Base-by-base conservation (phyloP, 2,888 invertebrate species). In the Eristalis arbustorum region DNA sequence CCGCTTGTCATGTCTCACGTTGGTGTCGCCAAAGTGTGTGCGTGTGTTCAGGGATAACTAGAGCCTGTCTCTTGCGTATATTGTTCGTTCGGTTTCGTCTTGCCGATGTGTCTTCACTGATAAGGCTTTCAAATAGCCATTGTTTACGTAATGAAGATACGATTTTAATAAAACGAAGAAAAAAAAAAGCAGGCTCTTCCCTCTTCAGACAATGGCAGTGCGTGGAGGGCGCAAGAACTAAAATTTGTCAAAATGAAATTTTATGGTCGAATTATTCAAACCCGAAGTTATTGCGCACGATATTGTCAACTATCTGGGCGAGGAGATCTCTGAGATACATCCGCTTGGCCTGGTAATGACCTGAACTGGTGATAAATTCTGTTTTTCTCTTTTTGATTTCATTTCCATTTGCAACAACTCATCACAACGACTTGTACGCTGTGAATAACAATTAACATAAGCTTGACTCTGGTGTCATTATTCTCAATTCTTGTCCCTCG, bases 261-360 rank as follows among this genome's bases (percentile, higher is more conserved):
- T 84, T 76, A 84, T 79, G 64, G 56, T 13, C 61, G 61, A 76
- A 71, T 84, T 84, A 80, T 84, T 84, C 66, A 84, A 80, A 84
- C 56, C 71, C 64, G 28, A 59, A 64, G 18, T 64, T 69, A 37
- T 66, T 25, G 34, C 14, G 23, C 4, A 64, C 57, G 66, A 64
- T 59, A 40, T 59, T 25, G 40, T 34, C 37, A 49, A 18, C 18
- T 49, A 49, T 49, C 49, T 49, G 49, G 8, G 8, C 8, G 49
- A 18, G 6, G 49, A n/a, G n/a, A 49, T 49, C 49, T 49, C 18
- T 49, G 49, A 8, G 18, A 49, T 49, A 18, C 18, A 8, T 18
- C 18, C 18, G 18, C 8, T 8, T 49, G 49, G 49, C 8, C n/a
- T 18, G 49, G 18, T 18, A 18, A 49, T 49, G 49, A 18, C 18